Evolutionary conservation across 2,113 vertebrate species (phyloP), one percentile per base, ranked within the genome.

Genomic region (Leuciscus idus): DNA sequence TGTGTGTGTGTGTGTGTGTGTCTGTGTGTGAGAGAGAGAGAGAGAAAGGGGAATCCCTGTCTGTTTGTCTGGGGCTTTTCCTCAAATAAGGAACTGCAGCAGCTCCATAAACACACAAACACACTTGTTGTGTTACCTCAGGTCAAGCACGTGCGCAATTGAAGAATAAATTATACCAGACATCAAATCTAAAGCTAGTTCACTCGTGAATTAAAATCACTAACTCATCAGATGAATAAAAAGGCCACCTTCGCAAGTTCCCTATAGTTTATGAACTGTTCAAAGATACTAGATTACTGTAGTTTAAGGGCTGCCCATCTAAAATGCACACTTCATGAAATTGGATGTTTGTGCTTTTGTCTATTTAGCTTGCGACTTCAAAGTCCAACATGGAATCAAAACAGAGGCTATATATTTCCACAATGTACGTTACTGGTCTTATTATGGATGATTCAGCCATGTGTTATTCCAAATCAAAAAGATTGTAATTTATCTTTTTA

Each of bases 31-130:
- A 6, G 52, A 19, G 52, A 6, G 73, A 83, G 30, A 70, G 62
- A 73, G n/a, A 62, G 43, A 23, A 81, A 61, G 88, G 85, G 83
- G 83, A 89, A 87, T 87, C 88, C 88, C 83, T 89, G 64, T 61
- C 61, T 81, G 48, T 48, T 15, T 70, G 30, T 90, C 68, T 84
- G 84, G 77, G 68, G 77, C 77, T 89, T 86, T 72, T 86, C 68
- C 68, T 61, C 81, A 90, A 76, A 83, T 85, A 83, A 70, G 76
- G 85, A 88, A 85, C 64, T 83, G 59, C 19, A 8, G 33, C n/a
- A 74, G 62, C 79, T 66, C 23, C 21, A 83, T 36, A 85, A 66
- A 86, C 75, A 85, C 26, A 77, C 83, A 75, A 21, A n/a, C 70
- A 83, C 73, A 66, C 26, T 61, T 26, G 13, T 12, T 70, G 39